Evolutionary conservation across 2,113 vertebrate genomes (phyloP).

Genomic region (Gracilinanus agilis): DNA sequence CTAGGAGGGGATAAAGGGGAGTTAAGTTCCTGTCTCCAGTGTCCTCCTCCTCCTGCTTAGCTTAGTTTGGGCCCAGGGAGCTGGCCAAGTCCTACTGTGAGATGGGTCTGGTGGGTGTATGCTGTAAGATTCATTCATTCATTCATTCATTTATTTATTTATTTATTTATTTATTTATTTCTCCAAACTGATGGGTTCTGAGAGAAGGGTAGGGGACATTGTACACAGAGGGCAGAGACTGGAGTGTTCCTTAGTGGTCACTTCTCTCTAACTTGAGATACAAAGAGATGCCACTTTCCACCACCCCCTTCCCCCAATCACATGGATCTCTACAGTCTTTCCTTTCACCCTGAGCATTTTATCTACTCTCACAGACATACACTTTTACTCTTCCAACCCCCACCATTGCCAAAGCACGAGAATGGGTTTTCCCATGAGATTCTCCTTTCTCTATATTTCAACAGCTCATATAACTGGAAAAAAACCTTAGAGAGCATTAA

Average conservation of each 20-base stretch:
- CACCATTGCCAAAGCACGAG: not conserved
- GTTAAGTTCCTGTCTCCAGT: not conserved
- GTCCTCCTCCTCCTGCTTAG: not conserved
- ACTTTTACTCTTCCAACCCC: not conserved
- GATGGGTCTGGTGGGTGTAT: not conserved
- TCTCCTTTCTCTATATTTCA: not conserved
- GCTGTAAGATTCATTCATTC: not conserved
- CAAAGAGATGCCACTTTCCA: not conserved
- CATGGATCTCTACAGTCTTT: not conserved
- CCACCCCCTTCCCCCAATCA: not conserved
- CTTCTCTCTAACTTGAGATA: not conserved
- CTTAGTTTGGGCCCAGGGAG: not conserved
- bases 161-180: not conserved
- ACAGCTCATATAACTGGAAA: not conserved
- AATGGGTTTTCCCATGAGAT: not conserved
- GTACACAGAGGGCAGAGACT: not conserved
- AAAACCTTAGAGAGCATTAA: not conserved
- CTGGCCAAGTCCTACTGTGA: not conserved
- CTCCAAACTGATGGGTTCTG: not conserved
- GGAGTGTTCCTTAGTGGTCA: not conserved
- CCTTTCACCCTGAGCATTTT: not conserved
- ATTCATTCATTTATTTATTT: no score
- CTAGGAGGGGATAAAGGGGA: not conserved
- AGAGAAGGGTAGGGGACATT: not conserved
- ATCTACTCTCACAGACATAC: not conserved